Percentiles rank a stretch among this genome's conserved stretches.
phyloP scores from a whole-genome alignment of 2,797 vertebrate genomes.

The Acanthiza pusilla region DNA sequence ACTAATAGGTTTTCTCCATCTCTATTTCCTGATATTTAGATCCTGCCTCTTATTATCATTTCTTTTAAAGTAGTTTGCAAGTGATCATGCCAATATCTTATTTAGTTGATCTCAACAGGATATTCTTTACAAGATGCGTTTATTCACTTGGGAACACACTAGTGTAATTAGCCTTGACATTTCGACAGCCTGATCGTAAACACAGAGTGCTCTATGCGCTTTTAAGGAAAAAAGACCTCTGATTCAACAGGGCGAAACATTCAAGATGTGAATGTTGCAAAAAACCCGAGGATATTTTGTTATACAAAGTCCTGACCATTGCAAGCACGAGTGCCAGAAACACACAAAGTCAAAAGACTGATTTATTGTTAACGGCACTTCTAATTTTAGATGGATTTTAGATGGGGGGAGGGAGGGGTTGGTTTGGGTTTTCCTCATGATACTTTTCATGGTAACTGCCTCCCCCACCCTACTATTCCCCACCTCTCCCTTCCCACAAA shows the following conservation, averaged over 20 bases:
- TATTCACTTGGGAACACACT: slow-evolving; percentile 47
- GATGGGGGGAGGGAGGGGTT: background rate
- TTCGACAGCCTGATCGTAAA: slow-evolving; percentile 57
- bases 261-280: slow-evolving; percentile 50
- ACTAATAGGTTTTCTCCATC: background rate
- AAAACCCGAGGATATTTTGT: slow-evolving; percentile 31
- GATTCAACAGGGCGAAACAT: slow-evolving; percentile 29
- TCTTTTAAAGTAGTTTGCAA: slow-evolving; percentile 47
- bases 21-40: slow-evolving; percentile 7
- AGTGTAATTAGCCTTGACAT: slow-evolving; percentile 63
- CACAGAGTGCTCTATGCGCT: slow-evolving; percentile 59
- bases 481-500: background rate
- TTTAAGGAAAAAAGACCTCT: slow-evolving; percentile 67
- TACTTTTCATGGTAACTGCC: background rate
- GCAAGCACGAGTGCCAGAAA: slow-evolving; percentile 39
- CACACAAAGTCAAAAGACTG: slow-evolving; percentile 12
- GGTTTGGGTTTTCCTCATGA: accelerated
- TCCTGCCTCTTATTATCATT: slow-evolving; percentile 35
- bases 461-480: background rate
- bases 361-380: slow-evolving; percentile 29
- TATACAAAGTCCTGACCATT: slow-evolving; percentile 7
- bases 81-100: slow-evolving; percentile 40
- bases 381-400: slow-evolving; percentile 33
- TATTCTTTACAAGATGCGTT: slow-evolving; percentile 52
- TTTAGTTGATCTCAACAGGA: slow-evolving; percentile 40